Evolutionary conservation across 1,140 invertebrate species (phyloP).

Genomic region (Maconellicoccus hirsutus): DNA sequence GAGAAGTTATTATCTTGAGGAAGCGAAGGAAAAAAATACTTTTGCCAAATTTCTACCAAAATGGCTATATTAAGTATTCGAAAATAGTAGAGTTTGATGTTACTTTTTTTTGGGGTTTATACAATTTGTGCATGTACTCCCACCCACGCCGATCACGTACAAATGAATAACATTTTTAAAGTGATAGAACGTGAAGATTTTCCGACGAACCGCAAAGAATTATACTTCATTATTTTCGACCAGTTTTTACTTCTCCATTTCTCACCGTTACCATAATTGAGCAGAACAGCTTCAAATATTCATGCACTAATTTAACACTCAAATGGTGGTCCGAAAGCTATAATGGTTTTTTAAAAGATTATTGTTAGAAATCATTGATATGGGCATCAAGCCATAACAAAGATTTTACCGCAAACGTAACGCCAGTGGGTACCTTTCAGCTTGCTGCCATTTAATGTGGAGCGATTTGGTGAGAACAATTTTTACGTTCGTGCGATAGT

Average conservation of each 20-base stretch:
- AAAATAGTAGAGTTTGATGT: no score
- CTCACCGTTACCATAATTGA: not conserved
- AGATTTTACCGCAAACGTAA: not conserved
- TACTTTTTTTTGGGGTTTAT: no score
- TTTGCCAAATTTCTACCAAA: no score
- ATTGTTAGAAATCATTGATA: not conserved
- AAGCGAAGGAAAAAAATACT: not conserved
- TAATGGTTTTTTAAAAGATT: not conserved
- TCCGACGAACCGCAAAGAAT: slow-evolving; percentile 2
- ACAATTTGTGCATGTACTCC: not conserved
- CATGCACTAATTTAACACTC: slow-evolving; percentile 8
- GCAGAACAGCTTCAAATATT: slow-evolving; percentile 8
- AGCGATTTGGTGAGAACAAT: not conserved
- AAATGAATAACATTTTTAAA: not conserved
- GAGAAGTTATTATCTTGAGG: not conserved
- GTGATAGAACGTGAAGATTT: not conserved
- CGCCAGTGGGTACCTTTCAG: not conserved
- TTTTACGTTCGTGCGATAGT: not conserved
- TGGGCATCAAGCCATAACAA: slow-evolving; percentile 1
- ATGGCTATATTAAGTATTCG: no score
- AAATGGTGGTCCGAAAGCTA: not conserved
- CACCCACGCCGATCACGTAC: not conserved
- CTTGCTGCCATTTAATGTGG: not conserved
- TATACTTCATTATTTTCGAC: not conserved
- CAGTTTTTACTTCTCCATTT: not conserved